Evolutionary conservation across 30 jellyfish, hydroid and myxozoan species (phyloP).

Genomic region (Turritopsis rubra): DNA sequence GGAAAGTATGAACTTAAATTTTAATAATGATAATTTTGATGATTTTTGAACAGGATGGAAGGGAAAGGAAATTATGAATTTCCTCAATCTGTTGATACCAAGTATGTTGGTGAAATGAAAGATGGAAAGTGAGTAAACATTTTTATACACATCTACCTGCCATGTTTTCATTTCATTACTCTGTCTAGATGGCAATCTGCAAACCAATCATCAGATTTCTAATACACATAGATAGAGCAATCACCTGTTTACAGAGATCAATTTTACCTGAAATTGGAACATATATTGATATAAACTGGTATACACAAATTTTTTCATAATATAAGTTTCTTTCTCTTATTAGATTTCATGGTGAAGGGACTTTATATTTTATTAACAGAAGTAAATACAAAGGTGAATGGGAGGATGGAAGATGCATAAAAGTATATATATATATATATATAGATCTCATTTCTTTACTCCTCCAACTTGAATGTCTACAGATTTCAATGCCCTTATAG

Average conservation of each 20-base stretch:
- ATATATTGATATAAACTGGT: neutral
- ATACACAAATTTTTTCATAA: neutral
- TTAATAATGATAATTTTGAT: no score
- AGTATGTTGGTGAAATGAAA: conserved; percentile 82
- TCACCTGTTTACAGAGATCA: neutral
- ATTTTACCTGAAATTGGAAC: no score
- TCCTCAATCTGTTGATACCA: conserved; percentile 64
- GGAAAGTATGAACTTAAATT: no score
- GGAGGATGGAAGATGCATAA: conserved; percentile 58
- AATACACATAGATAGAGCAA: no score
- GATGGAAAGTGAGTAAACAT: conserved; percentile 64
- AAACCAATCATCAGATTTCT: no score
- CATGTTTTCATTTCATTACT: no score
- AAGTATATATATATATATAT: conserved; percentile 17
- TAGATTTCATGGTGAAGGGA: conserved; percentile 93
- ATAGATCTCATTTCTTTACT: no score
- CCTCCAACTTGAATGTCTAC: neutral
- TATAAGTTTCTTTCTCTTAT: neutral
- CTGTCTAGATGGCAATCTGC: no score
- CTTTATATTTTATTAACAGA: conserved; percentile 59
- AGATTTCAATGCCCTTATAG: no score
- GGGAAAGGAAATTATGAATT: conserved; percentile 62
- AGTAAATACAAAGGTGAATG: conserved; percentile 73
- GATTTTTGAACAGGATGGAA: conserved; percentile 50
- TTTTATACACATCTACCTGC: neutral